Conservation (phyloP, 2,797 vertebrate species). For the Phataginus tetradactyla region DNA sequence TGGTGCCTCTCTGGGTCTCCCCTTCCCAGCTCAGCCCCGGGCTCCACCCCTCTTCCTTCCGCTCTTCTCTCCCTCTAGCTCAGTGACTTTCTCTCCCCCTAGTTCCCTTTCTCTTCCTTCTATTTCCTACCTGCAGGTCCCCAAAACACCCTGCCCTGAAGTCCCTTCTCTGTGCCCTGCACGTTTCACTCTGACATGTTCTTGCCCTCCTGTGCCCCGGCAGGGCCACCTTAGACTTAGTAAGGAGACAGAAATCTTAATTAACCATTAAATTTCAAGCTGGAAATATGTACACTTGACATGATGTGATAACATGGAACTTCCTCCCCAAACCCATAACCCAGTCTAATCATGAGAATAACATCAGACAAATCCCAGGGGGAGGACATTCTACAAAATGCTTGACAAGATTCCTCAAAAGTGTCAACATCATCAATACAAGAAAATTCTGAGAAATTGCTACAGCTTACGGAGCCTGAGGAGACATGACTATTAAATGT, state of each 20-base stretch:
- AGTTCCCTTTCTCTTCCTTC: neutral
- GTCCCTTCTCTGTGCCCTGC: neutral
- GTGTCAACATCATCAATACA: neutral
- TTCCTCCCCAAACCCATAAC: neutral
- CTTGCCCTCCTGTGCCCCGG: neutral
- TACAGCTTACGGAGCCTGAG: neutral
- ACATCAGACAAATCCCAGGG: neutral
- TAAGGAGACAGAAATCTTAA: neutral
- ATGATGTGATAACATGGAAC: neutral
- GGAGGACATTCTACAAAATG: neutral
- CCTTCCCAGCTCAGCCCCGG: neutral
- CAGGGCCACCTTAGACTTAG: neutral
- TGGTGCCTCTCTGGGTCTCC: neutral
- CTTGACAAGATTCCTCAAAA: neutral
- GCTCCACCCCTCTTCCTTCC: neutral
- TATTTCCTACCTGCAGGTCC: neutral
- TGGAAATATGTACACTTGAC: neutral
- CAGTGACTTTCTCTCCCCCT: neutral
- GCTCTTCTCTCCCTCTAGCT: neutral
- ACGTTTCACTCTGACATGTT: accelerated
- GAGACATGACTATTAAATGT: too few relatives aligned
- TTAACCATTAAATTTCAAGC: neutral
- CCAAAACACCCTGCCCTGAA: neutral
- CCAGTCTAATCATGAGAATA: neutral
- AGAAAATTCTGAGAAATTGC: neutral